Conservation (phyloP, 2,888 invertebrate genomes). For the Baccha elongata region DNA sequence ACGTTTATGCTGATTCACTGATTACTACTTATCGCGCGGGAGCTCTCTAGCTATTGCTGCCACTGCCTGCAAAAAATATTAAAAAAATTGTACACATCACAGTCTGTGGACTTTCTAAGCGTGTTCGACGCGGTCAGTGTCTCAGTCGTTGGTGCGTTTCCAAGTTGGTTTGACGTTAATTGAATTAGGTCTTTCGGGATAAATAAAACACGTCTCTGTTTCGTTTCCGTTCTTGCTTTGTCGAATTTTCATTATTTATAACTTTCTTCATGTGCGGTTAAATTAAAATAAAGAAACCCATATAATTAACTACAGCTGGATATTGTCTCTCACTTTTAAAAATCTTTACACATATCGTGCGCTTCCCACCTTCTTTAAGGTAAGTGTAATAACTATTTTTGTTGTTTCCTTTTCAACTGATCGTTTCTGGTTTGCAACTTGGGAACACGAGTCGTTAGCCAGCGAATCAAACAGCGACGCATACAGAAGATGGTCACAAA, state of each 20-base stretch:
- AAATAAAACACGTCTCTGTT: conserved; percentile 16
- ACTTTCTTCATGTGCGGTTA: conserved; percentile 55
- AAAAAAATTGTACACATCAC: conserved; percentile 44
- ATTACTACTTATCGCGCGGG: conserved; percentile 70
- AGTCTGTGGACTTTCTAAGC: conserved; percentile 65
- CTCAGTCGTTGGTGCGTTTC: conserved; percentile 76
- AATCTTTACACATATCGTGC: conserved; percentile 27
- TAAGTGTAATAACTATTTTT: conserved; percentile 28
- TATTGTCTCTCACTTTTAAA: conserved; percentile 54
- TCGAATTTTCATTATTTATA: conserved; percentile 14
- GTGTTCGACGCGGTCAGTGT: conserved; percentile 39
- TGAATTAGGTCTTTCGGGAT: conserved; percentile 35
- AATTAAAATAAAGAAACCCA: not conserved
- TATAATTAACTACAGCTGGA: conserved; percentile 36
- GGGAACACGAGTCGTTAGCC: not conserved
- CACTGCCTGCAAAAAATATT: conserved; percentile 26
- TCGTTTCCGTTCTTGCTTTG: not conserved
- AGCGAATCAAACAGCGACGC: not conserved
- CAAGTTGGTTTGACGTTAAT: conserved; percentile 75
- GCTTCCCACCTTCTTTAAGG: conserved; percentile 10
- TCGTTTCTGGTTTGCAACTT: conserved; percentile 3
- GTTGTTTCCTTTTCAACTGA: conserved; percentile 1
- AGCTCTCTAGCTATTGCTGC: conserved; percentile 26
- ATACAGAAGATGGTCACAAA: conserved; percentile 3
- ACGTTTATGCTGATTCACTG: conserved; percentile 63